phyloP scores from a whole-genome alignment of 1,140 invertebrate genomes.

The Euwallacea fornicatus region DNA sequence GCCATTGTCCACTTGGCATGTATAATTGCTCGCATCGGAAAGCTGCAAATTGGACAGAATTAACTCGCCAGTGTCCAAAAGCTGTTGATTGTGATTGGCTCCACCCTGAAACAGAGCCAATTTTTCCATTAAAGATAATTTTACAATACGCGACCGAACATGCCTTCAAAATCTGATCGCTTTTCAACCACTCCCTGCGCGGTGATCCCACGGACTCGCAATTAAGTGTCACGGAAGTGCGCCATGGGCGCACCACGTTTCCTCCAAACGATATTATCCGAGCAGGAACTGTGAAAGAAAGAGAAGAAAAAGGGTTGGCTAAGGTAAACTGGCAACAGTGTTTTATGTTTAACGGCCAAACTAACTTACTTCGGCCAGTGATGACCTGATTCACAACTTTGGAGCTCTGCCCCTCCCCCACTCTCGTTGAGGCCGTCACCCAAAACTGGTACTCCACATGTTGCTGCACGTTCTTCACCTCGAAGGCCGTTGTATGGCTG shows the following conservation, averaged over 20 bases:
- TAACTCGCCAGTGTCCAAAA: constrained; percentile 66
- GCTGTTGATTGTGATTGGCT: constrained; percentile 61
- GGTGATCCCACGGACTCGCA: constrained; percentile 70
- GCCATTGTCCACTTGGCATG: constrained; percentile 73
- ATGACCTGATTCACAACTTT: constrained; percentile 66
- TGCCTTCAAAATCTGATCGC: constrained; percentile 54
- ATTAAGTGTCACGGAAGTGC: constrained; percentile 62
- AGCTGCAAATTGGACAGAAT: constrained; percentile 65
- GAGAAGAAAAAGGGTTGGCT: neutral
- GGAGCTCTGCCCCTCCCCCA: constrained; percentile 76
- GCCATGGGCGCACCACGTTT: constrained; percentile 65
- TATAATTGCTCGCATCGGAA: constrained; percentile 72
- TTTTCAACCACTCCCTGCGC: constrained; percentile 66
- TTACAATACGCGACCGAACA: neutral
- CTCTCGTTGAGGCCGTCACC: constrained; percentile 75
- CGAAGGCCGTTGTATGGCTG: constrained; percentile 65
- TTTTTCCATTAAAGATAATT: neutral
- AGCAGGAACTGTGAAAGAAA: constrained; percentile 60
- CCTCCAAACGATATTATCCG: constrained; percentile 71
- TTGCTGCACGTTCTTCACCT: constrained; percentile 70
- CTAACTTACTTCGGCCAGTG: constrained; percentile 54
- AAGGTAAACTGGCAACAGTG: neutral
- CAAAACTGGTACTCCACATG: constrained; percentile 81
- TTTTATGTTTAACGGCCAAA: neutral
- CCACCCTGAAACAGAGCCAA: constrained; percentile 43